Evolutionary conservation across 2,797 vertebrate species (phyloP).

Genomic region (Halcyon smyrnensis): DNA sequence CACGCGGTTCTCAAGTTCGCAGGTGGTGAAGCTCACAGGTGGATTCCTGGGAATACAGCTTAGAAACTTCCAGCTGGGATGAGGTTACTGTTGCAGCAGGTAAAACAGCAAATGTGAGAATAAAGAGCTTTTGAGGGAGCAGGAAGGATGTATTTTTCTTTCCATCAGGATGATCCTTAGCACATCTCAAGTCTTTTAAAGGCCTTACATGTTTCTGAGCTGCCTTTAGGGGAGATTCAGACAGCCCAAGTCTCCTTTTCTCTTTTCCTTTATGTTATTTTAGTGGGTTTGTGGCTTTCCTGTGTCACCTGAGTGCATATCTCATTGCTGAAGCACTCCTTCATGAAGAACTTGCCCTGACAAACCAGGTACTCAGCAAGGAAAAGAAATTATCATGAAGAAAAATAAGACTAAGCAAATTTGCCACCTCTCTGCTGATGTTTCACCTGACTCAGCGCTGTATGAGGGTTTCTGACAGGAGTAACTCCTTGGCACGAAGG

Average conservation of each 20-base stretch:
- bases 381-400: background rate
- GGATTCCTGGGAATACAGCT: background rate
- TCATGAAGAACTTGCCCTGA: background rate
- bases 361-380: background rate
- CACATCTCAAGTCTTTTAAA: background rate
- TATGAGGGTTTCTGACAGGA: background rate
- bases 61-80: background rate
- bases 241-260: background rate
- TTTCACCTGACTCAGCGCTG: constrained; percentile 15
- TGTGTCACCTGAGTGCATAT: background rate
- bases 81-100: background rate
- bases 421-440: constrained; percentile 33
- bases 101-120: background rate
- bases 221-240: background rate
- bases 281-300: background rate
- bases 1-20: background rate
- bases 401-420: constrained; percentile 34
- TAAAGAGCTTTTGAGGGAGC: background rate
- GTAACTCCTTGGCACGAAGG: constrained; percentile 13
- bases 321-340: background rate
- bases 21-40: background rate
- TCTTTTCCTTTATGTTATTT: background rate
- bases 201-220: background rate
- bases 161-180: background rate
- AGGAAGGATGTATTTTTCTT: background rate